These are phyloP conservation scores for Chromis chromis DNA, from an alignment of 2,797 vertebrate genomes.

Conservation along the genomic window DNA sequence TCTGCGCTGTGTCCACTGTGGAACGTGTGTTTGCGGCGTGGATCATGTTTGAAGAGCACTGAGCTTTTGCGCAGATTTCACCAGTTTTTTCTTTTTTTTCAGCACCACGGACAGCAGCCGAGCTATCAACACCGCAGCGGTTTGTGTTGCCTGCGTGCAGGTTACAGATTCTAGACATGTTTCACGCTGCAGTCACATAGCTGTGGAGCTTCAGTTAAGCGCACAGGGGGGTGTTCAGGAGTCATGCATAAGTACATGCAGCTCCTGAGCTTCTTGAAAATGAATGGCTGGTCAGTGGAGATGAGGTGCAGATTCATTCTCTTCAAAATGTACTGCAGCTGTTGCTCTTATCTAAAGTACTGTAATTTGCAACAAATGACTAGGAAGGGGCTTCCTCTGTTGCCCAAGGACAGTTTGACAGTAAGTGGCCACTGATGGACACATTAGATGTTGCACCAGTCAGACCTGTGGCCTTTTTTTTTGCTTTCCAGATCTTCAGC, in stretches of 20 bases:
- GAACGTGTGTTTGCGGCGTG: conserved; percentile 38
- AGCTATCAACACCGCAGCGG: conserved; percentile 32
- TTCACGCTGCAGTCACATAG: conserved; percentile 17
- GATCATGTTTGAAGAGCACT: conserved; percentile 13
- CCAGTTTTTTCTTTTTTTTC: conserved; percentile 35
- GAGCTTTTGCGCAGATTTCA: background rate
- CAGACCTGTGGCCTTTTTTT: conserved; percentile 53
- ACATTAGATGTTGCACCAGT: conserved; percentile 51
- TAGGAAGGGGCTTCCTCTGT: conserved; percentile 28
- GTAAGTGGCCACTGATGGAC: conserved; percentile 62
- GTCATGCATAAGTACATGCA: conserved; percentile 57
- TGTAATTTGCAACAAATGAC: conserved; percentile 63
- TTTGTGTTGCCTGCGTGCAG: conserved; percentile 9
- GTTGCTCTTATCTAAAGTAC: conserved; percentile 57
- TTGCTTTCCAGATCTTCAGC: conserved; percentile 52
- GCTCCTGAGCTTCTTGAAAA: conserved; percentile 58
- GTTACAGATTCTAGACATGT: conserved; percentile 27
- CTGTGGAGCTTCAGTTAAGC: conserved; percentile 41
- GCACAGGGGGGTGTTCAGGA: conserved; percentile 26
- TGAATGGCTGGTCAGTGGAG: conserved; percentile 34
- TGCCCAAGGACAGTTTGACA: conserved; percentile 52
- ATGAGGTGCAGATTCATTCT: conserved; percentile 47
- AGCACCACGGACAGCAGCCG: conserved; percentile 76
- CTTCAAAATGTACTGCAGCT: conserved; percentile 56
- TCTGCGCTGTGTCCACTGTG: conserved; percentile 56